Conservation (phyloP, 92 coral and sea anemone genomes). For the Siderastrea radians region DNA sequence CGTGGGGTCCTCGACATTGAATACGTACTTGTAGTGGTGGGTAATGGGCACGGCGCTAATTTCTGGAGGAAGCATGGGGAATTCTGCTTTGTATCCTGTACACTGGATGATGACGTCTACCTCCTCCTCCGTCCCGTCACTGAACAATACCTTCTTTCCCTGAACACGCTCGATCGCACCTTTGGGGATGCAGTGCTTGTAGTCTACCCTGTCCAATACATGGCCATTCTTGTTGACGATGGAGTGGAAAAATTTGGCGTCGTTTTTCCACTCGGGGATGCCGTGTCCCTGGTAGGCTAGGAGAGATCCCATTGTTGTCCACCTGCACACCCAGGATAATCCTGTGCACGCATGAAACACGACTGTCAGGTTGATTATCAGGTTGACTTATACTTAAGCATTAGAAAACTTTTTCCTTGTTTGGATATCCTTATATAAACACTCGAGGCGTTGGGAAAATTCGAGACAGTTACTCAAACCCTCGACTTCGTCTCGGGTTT, state of each 20-base stretch:
- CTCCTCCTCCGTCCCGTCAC: conserved; percentile 62
- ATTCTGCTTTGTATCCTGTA: conserved; percentile 70
- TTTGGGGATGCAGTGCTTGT: conserved; percentile 57
- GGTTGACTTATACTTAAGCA: no score
- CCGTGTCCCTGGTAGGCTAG: conserved; percentile 85
- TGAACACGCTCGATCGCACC: conserved; percentile 66
- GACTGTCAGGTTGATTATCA: not conserved
- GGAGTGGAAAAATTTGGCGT: no score
- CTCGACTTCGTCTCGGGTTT: no score
- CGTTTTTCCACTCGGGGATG: conserved; percentile 71
- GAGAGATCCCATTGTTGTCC: conserved; percentile 77
- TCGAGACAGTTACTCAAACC: no score
- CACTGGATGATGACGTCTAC: conserved; percentile 78
- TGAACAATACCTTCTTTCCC: conserved; percentile 64
- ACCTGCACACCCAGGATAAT: conserved; percentile 79
- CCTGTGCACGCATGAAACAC: conserved; percentile 31
- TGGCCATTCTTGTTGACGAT: no score
- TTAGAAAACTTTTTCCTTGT: no score
- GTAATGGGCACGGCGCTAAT: conserved; percentile 53
- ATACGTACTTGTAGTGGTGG: conserved; percentile 72
- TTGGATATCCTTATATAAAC: no score
- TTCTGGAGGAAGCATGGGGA: conserved; percentile 71
- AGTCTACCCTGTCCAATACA: conserved; percentile 62
- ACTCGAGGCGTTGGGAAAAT: no score
- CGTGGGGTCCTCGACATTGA: conserved; percentile 43